Evolutionary conservation across 2,888 invertebrate genomes (phyloP), one percentile per base, ranked within the genome.

Genomic region (Plusia festucae): DNA sequence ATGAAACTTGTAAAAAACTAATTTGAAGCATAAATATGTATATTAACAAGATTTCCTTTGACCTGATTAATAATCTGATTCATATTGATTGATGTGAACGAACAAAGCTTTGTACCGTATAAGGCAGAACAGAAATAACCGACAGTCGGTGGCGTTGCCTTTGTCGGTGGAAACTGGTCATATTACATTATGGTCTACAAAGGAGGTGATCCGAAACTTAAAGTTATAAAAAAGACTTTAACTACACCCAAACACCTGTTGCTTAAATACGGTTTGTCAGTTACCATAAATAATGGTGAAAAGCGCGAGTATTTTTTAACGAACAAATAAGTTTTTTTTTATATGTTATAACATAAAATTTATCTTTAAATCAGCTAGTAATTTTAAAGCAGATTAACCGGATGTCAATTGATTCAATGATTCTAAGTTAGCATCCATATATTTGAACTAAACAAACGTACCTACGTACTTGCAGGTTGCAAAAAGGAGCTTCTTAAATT

Each of bases 141-240:
- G 46, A 49, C 46, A 49, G 20, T 49, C 46, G 46, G 20, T 49
- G 46, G 46, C 46, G 7, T 20, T 49, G 11, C 46, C 46, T 49
- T 49, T 49, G 46, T 49, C 20, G 46, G 20, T 9, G 46, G 9
- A 49, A 49, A 49, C 20, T 20, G 46, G 46, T 44, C 16, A 49
- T 49, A 49, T 49, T 20, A 49, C 20, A 9, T 20, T 49, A 13
- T 49, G 18, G 16, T 16, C 46, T 11, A 49, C 46, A 18, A 49
- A 49, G n/a, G 15, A 13, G 15, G 40, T n/a, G 40, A n/a, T 40
- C 40, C 40, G n/a, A n/a, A 40, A 40, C n/a, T 6, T n/a, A 40
- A n/a, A n/a, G 40, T 40, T n/a, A 5, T n/a, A n/a, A 40, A 40
- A 40, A 40, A 40, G n/a, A 7, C 5, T 40, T 40, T 5, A n/a